Base-by-base conservation (phyloP, 2,113 vertebrate species). In the Cyprinodon brontotheroides region DNA sequence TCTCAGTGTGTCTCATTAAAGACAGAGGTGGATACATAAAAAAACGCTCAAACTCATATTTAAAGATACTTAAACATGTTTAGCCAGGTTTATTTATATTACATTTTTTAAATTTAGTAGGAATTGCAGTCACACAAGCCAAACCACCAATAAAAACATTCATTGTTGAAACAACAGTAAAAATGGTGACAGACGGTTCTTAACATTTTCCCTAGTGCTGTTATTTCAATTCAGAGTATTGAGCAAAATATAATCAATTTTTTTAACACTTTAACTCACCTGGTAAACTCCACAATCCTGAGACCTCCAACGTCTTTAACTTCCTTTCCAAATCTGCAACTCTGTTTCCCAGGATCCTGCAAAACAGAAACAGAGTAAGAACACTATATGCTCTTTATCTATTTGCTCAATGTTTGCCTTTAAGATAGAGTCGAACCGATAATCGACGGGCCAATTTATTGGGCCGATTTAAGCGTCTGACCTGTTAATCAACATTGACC, bases 271-370 rank as follows among this genome's bases (percentile, higher is more conserved):
- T 62, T 41, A 14, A 86, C 87, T 0, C 65, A 99, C 98, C 98
- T 93, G 98, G 98, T 81, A 99, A 96, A 94, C 97, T 98, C 98
- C 98, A 99, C 74, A 99, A 94, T 66, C 98, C 98, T 76, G 97
- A 96, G 8, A 99, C 95, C 93, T 99, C 98, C 92, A 99, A 89
- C 36, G 97, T 99, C 90, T 96, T 96, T 78, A 99, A 90, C 87
- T 99, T 99, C 91, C 95, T 96, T 80, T 99, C 98, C 75, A 99
- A 90, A 84, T 99, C 98, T 40, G 97, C 94, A 47, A 99, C 97
- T 53, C 98, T 91, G 87, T 96, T 99, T 68, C 97, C 97, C 71
- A 99, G 91, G 89, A 99, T 99, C 90, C 98, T 99, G 80, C 67
- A 80, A 73, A 50, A n/a, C 36, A 59, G 13, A 38, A 2, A 65